Evolutionary conservation across 2,113 vertebrate genomes (phyloP), one percentile per base, ranked within the genome.

Genomic region (Aspidoscelis tigris): DNA sequence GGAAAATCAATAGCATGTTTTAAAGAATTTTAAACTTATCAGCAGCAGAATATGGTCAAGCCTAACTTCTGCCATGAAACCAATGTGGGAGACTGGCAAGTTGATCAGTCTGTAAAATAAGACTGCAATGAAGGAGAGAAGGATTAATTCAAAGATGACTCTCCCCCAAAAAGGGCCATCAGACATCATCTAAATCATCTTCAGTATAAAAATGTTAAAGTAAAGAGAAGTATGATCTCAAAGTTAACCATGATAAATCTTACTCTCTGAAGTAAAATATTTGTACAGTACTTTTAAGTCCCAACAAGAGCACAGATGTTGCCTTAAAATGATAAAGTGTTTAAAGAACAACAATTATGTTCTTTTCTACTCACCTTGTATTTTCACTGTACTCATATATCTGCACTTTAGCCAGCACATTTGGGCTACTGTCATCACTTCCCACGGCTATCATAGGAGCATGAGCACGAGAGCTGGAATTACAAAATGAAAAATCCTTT

Each of bases 361-460:
- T 41, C 8, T 24, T 22, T 80, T 84, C 65, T 74, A 2, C 88
- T 87, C 89, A 99, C 99, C 99, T 98, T 84, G 98, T 99, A 84
- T 99, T 99, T 95, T 99, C 98, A 0, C 98, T 99, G 90, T 99
- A 99, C 92, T 99, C 99, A 10, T 98, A 99, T 90, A 99, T 97
- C 91, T 99, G 99, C 88, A 99, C 99, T 92, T 99, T 99, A 83
- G 98, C 98, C 84, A 97, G 95, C 76, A 98, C 96, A 4, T 97
- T 96, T 65, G 97, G 96, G 44, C 97, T 98, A 88, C 93, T 96
- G 93, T 99, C 99, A 72, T 99, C 99, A 81, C 99, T 99, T 86
- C 99, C 99, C 44, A 99, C 99, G 20, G 99, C 98, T 47, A 99
- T 97, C 97, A 99, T 99, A 2, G 99, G 98, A 47, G 97, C 95